Conservation (phyloP, 2,113 vertebrate species). For the Pseudonaja textilis region DNA sequence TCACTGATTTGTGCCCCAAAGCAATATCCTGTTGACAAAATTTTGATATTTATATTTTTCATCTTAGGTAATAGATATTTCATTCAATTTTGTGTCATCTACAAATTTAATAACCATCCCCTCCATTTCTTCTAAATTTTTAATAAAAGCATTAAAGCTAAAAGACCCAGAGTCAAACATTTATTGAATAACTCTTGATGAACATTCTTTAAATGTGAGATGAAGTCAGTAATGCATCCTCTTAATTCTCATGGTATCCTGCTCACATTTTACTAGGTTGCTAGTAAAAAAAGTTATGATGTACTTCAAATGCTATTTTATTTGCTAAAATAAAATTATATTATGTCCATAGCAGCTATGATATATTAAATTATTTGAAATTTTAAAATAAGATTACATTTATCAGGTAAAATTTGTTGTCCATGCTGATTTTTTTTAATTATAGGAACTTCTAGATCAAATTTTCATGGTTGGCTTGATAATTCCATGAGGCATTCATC, state of each 20-base stretch:
- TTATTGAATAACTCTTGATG: neutral
- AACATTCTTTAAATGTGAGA: neutral
- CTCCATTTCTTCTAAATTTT: neutral
- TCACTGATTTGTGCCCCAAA: neutral
- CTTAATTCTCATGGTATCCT: neutral
- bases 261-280: neutral
- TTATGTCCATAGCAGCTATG: neutral
- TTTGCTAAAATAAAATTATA: neutral
- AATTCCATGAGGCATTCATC: neutral
- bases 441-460: neutral
- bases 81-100: neutral
- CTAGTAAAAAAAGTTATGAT: neutral
- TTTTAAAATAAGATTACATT: neutral
- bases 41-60: neutral
- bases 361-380: neutral
- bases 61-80: neutral
- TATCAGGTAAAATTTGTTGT: neutral
- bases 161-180: neutral
- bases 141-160: neutral
- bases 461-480: neutral
- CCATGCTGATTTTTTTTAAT: neutral
- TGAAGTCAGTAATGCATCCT: neutral
- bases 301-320: neutral
- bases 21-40: neutral
- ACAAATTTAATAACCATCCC: neutral